These are phyloP conservation scores for Mimumesa dahlbomi DNA, from an alignment of 2,888 invertebrate genomes.

Conservation along the genomic window DNA sequence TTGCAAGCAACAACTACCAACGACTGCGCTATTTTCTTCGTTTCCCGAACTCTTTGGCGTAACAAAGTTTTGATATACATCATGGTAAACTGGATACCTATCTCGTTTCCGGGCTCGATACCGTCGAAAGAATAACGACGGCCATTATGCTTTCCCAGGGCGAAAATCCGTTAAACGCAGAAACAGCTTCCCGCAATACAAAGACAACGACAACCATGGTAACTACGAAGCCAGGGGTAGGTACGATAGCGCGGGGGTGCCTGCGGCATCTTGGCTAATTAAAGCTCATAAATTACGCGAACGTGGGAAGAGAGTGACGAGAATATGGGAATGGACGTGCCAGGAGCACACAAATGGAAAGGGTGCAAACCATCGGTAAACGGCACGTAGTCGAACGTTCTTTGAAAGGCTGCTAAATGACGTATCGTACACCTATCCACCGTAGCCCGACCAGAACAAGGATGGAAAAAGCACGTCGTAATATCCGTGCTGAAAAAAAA, in stretches of 20 bases:
- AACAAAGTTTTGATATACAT: no score
- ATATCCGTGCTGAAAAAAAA: not conserved
- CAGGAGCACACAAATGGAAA: no score
- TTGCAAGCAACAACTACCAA: no score
- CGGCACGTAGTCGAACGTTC: slow-evolving; percentile 18
- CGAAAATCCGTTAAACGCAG: not conserved
- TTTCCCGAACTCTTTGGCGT: no score
- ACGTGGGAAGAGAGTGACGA: slow-evolving; percentile 61
- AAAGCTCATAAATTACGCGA: slow-evolving; percentile 69
- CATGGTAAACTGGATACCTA: no score
- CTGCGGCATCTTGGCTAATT: slow-evolving; percentile 65
- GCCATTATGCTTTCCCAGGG: not conserved
- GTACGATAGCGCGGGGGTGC: slow-evolving; percentile 41
- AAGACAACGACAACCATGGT: no score
- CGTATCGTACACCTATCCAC: slow-evolving; percentile 10
- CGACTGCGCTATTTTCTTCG: no score
- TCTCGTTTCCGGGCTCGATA: not conserved
- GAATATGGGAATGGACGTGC: slow-evolving; percentile 56
- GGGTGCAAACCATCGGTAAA: slow-evolving; percentile 12
- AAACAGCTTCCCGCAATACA: no score
- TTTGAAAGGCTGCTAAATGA: slow-evolving; percentile 44
- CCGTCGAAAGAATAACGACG: slow-evolving; percentile 13
- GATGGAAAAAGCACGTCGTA: no score
- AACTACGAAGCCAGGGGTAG: slow-evolving; percentile 28
- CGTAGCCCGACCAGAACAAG: slow-evolving; percentile 3